A percentile compares a stretch with the other conserved stretches of the same genome.
phyloP scores from a whole-genome alignment of 2,113 vertebrate genomes.

The Dendrocopos noguchii region DNA sequence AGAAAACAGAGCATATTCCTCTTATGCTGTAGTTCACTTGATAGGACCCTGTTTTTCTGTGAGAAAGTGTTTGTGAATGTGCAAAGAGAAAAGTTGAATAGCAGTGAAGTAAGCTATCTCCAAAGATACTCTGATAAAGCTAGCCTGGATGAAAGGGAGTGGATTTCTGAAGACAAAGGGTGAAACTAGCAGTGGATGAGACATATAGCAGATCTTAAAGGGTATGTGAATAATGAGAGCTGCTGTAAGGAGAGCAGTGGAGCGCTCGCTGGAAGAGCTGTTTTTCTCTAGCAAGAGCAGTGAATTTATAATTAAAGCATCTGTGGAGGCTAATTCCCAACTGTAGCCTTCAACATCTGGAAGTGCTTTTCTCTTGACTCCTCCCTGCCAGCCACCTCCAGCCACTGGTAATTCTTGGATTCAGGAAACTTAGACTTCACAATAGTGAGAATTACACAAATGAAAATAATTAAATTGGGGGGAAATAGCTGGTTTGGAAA shows the following conservation, averaged over 20 bases:
- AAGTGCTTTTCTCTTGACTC: background rate
- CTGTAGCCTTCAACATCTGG: background rate
- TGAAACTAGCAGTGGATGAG: background rate
- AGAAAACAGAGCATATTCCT: background rate
- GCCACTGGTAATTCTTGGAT: background rate
- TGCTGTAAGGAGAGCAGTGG: background rate
- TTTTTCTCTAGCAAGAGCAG: background rate
- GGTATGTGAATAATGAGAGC: background rate
- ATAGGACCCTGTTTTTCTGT: background rate
- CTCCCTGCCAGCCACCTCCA: background rate
- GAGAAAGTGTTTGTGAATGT: background rate
- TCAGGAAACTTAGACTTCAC: background rate
- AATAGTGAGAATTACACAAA: background rate
- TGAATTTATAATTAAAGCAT: background rate
- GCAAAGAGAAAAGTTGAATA: background rate
- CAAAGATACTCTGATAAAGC: background rate
- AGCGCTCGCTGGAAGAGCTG: background rate
- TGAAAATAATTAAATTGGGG: background rate
- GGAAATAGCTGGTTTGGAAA: background rate
- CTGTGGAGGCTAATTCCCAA: background rate
- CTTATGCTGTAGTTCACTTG: background rate
- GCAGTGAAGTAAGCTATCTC: background rate
- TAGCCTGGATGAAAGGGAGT: background rate
- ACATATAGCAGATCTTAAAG: background rate
- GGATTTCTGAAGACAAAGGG: background rate